phyloP scores from a whole-genome alignment of 2,113 vertebrate genomes.

The Phrynosoma platyrhinos region DNA sequence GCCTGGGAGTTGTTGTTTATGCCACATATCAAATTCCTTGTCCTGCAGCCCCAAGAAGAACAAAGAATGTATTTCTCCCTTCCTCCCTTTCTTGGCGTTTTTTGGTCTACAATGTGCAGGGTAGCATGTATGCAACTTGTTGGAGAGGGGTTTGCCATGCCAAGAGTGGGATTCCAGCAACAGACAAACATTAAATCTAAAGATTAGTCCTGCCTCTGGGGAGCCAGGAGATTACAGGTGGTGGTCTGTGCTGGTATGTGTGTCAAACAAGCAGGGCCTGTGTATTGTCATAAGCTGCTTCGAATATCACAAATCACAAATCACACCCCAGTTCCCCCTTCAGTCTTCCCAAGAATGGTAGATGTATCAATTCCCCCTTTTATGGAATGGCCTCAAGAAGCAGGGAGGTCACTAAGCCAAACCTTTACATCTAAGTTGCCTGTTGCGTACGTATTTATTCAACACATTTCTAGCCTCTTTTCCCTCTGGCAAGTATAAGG shows the following conservation, averaged over 20 bases:
- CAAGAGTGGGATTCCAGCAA: constrained; percentile 24
- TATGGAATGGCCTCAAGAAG: not conserved
- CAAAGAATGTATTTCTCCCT: not conserved
- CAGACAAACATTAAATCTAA: not conserved
- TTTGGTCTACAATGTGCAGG: not conserved
- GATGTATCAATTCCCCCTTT: not conserved
- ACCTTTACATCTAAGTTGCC: not conserved
- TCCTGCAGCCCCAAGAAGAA: not conserved
- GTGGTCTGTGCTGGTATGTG: not conserved
- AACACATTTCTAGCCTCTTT: not conserved
- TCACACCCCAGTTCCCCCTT: not conserved
- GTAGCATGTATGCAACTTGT: not conserved
- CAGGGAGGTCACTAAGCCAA: not conserved
- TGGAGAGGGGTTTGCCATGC: not conserved
- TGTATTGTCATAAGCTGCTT: not conserved
- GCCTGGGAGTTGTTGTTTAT: not conserved
- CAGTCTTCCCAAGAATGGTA: not conserved
- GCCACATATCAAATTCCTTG: accelerated
- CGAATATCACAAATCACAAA: not conserved
- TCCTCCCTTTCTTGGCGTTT: not conserved
- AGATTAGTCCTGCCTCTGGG: constrained; percentile 15
- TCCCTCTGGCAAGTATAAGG: too few species aligned
- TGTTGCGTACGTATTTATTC: too few species aligned
- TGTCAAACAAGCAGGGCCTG: not conserved
- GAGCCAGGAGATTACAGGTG: constrained; percentile 14